Evolutionary conservation across 2,113 vertebrate species (phyloP), one percentile per base, ranked within the genome.

Genomic region (Hypocryptadius cinnamomeus): DNA sequence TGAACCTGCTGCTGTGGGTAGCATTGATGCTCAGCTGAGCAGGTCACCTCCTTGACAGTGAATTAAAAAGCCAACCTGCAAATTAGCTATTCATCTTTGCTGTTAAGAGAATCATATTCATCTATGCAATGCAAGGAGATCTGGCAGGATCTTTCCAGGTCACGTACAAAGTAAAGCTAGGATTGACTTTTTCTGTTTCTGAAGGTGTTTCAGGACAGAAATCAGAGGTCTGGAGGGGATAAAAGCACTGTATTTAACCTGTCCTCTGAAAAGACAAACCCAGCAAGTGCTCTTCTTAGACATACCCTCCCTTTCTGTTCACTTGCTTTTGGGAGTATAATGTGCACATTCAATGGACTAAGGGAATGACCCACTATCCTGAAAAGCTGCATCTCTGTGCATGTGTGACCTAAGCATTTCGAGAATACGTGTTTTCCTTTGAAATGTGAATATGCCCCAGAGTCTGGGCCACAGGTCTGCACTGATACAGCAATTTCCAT

Each of bases 201-300:
- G 57, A 53, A 92, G 81, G 64, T 88, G 39, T 73, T 93, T 85
- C 82, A 93, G 83, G 78, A 73, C 65, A 87, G 69, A 94, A 93
- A 60, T 10, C 37, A 85, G 60, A 88, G 65, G 72, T 92, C 72
- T 92, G 47, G 69, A 88, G n/a, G 45, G 33, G 56, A 56, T 80
- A 86, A 93, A 95, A 89, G 81, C 53, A 80, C 28, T 24, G 21
- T 72, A 37, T 88, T 86, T 88, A 83, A 59, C 30, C 24, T 42
- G 28, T 65, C 35, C 39, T 71, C 50, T 73, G 48, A 79, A 88
- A 87, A 85, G 51, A 87, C 64, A 91, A 94, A 33, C 35, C n/a
- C 47, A 45, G 44, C 40, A 81, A 71, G 45, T 45, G 35, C 51
- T 93, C 64, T 77, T 82, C 70, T 47, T 70, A 89, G 60, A 47